Conservation (phyloP, 2,113 vertebrate species). For the Physeter macrocephalus region DNA sequence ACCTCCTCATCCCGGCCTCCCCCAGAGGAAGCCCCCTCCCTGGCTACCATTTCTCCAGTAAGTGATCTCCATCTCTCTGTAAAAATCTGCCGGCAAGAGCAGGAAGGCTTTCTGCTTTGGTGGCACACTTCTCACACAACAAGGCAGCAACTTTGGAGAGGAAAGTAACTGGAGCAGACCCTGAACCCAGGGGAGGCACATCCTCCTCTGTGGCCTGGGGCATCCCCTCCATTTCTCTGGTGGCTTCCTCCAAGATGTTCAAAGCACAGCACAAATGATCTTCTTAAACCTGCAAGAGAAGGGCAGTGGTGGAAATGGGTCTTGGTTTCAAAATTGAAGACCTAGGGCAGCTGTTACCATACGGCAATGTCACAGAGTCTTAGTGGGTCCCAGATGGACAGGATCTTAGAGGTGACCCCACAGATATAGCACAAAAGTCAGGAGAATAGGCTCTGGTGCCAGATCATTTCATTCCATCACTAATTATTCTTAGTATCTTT, state of each 20-base stretch:
- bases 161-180: neutral
- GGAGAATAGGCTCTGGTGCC: neutral
- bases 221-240: neutral
- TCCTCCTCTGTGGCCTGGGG: accelerated
- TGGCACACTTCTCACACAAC: slow-evolving; percentile 25
- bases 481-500: neutral
- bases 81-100: neutral
- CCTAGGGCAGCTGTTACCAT: neutral
- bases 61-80: neutral
- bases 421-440: neutral
- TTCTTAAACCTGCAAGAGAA: neutral
- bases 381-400: neutral
- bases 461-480: neutral
- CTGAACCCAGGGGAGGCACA: neutral
- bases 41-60: neutral
- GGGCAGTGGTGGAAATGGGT: no score
- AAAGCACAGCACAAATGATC: neutral
- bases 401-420: neutral
- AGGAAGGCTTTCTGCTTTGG: slow-evolving; percentile 3
- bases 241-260: neutral
- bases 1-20: neutral
- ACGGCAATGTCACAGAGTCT: neutral
- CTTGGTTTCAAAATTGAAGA: neutral
- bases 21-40: neutral
- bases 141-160: neutral